Base-by-base conservation (phyloP, 1,140 invertebrate species). In the Eriosoma lanigerum region DNA sequence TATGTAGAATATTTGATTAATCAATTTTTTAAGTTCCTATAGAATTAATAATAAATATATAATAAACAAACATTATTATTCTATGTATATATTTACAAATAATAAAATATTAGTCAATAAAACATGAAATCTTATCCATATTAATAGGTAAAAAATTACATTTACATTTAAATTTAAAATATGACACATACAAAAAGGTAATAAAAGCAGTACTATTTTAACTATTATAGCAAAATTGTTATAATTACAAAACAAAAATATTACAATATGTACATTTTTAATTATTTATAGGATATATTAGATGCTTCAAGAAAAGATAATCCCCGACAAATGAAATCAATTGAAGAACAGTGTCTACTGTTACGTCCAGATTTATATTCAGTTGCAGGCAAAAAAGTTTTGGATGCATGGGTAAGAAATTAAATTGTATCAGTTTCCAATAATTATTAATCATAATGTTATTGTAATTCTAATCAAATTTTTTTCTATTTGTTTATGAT, bases 251-350 rank as follows among this genome's bases (percentile, higher is more conserved):
- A 54, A 54, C 19, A 54, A n/a, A 54, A 6, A 54, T 12, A 66
- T 12, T 26, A 3, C 17, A 9, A 21, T 44, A 56, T 24, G 10
- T 19, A 62, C 15, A 26, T 15, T 48, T 6, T 19, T 70, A 10
- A 26, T 26, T 50, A 5, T n/a, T 29, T 52, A 26, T 52, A 78
- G 75, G 75, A 78, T 60, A 78, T 78, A 62, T 62, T 78, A 15
- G 75, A 78, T 19, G 17, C 56, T 58, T 60, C 54, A 58, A 78
- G 38, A 60, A 58, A 78, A 58, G 56, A 58, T 78, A 78, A 26
- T 62, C 50, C 56, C 5, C 9, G 5, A 24, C 0, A 26, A 26
- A 48, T 78, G 21, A 62, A 60, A 62, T 46, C 38, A 44, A 21
- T 78, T 62, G 56, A 60, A 21, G 56, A 78, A 48, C 75, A 58